Percentiles rank a stretch among this genome's conserved stretches.
Conservation (phyloP, 2,113 vertebrate species). For the Catharus minimus region DNA sequence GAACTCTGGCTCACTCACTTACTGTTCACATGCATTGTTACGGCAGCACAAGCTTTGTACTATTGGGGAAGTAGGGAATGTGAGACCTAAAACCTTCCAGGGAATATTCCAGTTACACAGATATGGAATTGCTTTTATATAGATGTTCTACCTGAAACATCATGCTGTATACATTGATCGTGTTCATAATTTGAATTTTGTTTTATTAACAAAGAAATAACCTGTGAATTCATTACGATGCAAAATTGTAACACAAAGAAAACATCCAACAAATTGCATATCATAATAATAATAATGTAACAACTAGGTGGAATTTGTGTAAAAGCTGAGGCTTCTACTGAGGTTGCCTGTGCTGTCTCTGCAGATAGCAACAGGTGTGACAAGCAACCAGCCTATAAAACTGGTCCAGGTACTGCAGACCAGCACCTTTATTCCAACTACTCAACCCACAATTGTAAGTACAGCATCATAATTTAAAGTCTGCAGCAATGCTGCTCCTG, state of each 20-base stretch:
- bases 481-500: constrained; percentile 42
- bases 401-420: constrained; percentile 71
- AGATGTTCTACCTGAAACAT: constrained; percentile 25
- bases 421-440: constrained; percentile 73
- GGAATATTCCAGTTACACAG: constrained; percentile 32
- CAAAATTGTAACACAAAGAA: neutral
- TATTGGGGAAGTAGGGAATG: neutral
- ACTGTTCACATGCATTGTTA: neutral
- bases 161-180: constrained; percentile 1
- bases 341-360: constrained; percentile 77
- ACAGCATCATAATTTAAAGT: constrained; percentile 13
- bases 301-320: constrained; percentile 61
- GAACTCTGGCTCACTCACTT: neutral
- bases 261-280: constrained; percentile 23
- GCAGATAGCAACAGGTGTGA: constrained; percentile 78
- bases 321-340: constrained; percentile 67
- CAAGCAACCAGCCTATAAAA: constrained; percentile 74
- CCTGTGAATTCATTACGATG: constrained; percentile 35
- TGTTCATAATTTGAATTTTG: neutral
- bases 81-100: neutral
- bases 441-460: constrained; percentile 77
- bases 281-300: neutral
- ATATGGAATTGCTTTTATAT: constrained; percentile 11
- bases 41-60: constrained; percentile 1
- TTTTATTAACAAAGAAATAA: constrained; percentile 34